Percentiles rank a stretch among this genome's conserved stretches.
Conservation (phyloP, 1,140 invertebrate genomes). For the Camponotus pennsylvanicus region DNA sequence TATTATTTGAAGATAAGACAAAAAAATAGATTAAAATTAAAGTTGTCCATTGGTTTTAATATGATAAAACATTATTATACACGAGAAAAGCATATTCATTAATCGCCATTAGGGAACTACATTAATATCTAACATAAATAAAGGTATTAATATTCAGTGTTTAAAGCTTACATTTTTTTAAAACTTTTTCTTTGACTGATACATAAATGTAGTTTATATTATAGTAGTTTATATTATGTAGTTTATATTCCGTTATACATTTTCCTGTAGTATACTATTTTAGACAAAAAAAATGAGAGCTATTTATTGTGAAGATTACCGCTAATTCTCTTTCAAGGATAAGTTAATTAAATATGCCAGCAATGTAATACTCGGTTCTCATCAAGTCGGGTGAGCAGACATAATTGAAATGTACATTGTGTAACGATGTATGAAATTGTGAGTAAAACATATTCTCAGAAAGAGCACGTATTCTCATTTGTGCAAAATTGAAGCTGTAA, state of each 20-base stretch:
- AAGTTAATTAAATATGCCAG: conserved; percentile 50
- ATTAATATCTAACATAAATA: no score
- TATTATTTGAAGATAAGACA: no score
- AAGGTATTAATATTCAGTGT: background rate
- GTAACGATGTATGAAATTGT: conserved; percentile 62
- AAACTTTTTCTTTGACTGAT: background rate
- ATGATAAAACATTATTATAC: no score
- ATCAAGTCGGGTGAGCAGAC: conserved; percentile 54
- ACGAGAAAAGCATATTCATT: no score
- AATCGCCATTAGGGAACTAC: no score
- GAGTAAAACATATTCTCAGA: conserved; percentile 58
- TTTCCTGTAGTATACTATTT: background rate
- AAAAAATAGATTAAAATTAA: no score
- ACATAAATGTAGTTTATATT: background rate
- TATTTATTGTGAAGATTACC: conserved; percentile 40
- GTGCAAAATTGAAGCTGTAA: conserved; percentile 70
- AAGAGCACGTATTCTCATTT: conserved; percentile 66
- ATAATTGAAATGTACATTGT: conserved; percentile 71
- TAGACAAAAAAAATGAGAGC: background rate
- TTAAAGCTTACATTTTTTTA: background rate
- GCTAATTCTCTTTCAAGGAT: conserved; percentile 51
- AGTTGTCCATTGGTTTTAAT: no score
- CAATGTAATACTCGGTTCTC: conserved; percentile 57
- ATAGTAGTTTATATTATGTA: background rate
- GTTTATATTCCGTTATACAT: background rate